Percentiles rank a stretch among this genome's conserved stretches.
Evolutionary conservation across 2,113 vertebrate genomes (phyloP).

Genomic region (Cygnus buccinator): DNA sequence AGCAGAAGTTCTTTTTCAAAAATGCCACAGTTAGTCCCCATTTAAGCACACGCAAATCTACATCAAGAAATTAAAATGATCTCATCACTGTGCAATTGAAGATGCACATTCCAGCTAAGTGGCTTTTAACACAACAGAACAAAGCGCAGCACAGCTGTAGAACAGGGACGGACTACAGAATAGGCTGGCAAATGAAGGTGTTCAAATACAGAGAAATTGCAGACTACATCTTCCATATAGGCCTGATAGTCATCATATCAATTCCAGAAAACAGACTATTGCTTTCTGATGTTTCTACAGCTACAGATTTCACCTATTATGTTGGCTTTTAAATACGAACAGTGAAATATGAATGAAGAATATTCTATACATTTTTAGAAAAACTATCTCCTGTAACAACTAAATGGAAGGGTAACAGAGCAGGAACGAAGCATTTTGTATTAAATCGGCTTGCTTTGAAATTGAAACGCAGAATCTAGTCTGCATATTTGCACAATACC

Average conservation of each 20-base stretch:
- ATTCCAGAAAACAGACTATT: not conserved
- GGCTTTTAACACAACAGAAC: not conserved
- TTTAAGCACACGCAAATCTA: not conserved
- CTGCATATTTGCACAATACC: not conserved
- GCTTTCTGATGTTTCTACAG: not conserved
- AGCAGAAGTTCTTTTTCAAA: not conserved
- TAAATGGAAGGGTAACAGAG: not conserved
- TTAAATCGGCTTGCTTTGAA: not conserved
- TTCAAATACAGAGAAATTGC: not conserved
- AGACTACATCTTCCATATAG: not conserved
- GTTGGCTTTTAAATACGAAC: not conserved
- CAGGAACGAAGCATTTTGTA: not conserved
- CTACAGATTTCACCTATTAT: not conserved
- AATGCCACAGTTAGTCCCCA: not conserved
- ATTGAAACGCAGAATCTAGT: not conserved
- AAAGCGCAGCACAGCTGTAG: not conserved
- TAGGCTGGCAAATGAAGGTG: not conserved
- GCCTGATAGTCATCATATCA: not conserved
- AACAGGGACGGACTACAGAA: not conserved
- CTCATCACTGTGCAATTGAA: not conserved
- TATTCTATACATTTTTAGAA: not conserved
- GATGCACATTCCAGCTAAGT: not conserved
- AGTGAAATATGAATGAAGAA: not conserved
- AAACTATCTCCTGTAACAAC: not conserved
- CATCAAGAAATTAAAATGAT: not conserved